These are phyloP conservation scores for Trichopoda pennipes DNA, from an alignment of 2,888 invertebrate species.

Conservation along the genomic window DNA sequence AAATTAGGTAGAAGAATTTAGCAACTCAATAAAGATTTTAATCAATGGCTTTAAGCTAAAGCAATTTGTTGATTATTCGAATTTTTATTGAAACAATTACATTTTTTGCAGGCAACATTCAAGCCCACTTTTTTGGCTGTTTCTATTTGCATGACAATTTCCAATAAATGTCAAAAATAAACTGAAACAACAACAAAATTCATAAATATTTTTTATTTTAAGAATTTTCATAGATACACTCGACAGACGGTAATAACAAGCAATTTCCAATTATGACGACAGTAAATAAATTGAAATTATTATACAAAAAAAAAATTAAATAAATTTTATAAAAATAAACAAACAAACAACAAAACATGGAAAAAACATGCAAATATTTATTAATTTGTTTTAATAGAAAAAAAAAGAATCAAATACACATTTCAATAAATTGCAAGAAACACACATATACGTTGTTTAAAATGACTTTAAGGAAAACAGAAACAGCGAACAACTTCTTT, in stretches of 20 bases:
- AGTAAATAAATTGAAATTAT: conserved; percentile 38
- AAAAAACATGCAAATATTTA: conserved; percentile 56
- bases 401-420: conserved; percentile 27
- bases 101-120: background rate
- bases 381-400: conserved; percentile 51
- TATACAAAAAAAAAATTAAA: background rate
- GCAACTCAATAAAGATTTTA: conserved; percentile 34
- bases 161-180: conserved; percentile 61
- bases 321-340: background rate
- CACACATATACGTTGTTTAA: background rate
- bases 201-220: conserved; percentile 24
- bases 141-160: conserved; percentile 61
- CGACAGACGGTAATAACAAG: conserved; percentile 44
- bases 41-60: conserved; percentile 19
- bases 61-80: conserved; percentile 30
- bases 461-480: conserved; percentile 24
- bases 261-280: conserved; percentile 41
- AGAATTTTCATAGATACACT: background rate
- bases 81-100: background rate
- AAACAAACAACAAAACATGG: no score
- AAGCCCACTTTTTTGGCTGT: background rate
- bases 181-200: conserved; percentile 35
- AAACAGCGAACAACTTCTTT: conserved; percentile 10
- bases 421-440: background rate
- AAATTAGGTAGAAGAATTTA: background rate